Evolutionary conservation across 2,888 invertebrate genomes (phyloP), one percentile per base, ranked within the genome.

Genomic region (Opisthograptis luteolata): DNA sequence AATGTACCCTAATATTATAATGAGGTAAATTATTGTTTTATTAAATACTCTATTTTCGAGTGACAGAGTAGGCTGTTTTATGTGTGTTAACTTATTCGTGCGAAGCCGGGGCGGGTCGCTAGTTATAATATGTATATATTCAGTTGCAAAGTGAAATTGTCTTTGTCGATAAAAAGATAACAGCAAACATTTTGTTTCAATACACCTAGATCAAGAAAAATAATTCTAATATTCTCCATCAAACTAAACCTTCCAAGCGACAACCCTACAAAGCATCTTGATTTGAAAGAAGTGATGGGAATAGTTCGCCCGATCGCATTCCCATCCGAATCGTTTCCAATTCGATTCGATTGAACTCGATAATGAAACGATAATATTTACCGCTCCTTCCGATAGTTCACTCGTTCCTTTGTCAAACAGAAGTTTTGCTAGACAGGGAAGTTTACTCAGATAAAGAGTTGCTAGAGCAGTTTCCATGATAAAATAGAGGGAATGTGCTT

Each of bases 341-440:
- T 36, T 36, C 36, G n/a, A 34, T 28, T 28, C 25, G 20, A 41
- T 25, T 41, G 28, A 19, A 19, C 39, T 28, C 49, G 19, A 28
- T 44, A 44, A 44, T 44, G 49, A 32, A 44, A 50, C 49, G 49
- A 50, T 44, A 50, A 44, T 43, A 28, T 50, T 44, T 39, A 41
- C 14, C 39, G 12, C 20, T 27, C 28, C 15, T 7, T 35, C 19
- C 34, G 36, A 41, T 31, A 41, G 31, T 39, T 27, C 13, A 14
- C 14, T 43, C 10, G 9, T 10, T 37, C 14, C 2, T n/a, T 20
- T 22, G 15, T 31, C 15, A 15, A 40, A 32, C 32, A 14, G 27
- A 32, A 37, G 37, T 31, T 37, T 24, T 8, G 13, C 17, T 10
- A 12, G 2, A 5, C 8, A 28, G 31, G 22, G 10, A 32, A 31